Evolutionary conservation across 2,888 invertebrate genomes (phyloP).

Genomic region (Plebejus anna): DNA sequence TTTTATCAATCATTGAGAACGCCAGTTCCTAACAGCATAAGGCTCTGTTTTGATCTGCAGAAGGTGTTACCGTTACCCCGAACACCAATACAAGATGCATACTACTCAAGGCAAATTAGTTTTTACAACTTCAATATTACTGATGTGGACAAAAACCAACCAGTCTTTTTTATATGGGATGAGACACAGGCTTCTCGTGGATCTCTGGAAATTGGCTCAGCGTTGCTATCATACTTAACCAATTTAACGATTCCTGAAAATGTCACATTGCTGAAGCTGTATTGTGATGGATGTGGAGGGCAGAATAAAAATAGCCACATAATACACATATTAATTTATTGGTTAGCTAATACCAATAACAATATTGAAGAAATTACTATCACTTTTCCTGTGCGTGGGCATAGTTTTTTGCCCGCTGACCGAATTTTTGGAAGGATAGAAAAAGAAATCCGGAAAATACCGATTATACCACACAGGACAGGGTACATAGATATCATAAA

Average conservation of each 20-base stretch:
- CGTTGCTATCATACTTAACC: conserved; percentile 27
- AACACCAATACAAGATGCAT: conserved; percentile 33
- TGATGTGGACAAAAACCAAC: conserved; percentile 39
- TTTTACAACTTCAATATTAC: conserved; percentile 39
- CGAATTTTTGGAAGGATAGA: not conserved
- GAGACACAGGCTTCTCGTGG: conserved; percentile 39
- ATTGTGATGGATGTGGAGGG: not conserved
- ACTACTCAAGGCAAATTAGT: conserved; percentile 33
- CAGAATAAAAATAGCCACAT: conserved; percentile 3
- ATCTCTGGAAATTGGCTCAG: conserved; percentile 33
- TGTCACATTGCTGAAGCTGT: not conserved
- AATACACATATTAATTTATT: not conserved
- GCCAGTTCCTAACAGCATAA: conserved; percentile 27
- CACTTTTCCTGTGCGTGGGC: not conserved
- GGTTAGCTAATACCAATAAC: not conserved
- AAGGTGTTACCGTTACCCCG: conserved; percentile 32
- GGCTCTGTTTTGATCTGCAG: conserved; percentile 33
- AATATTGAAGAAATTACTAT: not conserved
- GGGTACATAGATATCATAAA: not conserved
- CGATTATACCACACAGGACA: not conserved
- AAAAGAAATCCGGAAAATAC: not conserved
- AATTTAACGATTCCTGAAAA: conserved; percentile 13
- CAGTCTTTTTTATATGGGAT: conserved; percentile 39
- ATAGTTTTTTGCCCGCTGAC: not conserved
- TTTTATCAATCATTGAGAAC: conserved; percentile 34